Conservation (phyloP, 2,888 invertebrate genomes). For the Dryadula phaetusa region DNA sequence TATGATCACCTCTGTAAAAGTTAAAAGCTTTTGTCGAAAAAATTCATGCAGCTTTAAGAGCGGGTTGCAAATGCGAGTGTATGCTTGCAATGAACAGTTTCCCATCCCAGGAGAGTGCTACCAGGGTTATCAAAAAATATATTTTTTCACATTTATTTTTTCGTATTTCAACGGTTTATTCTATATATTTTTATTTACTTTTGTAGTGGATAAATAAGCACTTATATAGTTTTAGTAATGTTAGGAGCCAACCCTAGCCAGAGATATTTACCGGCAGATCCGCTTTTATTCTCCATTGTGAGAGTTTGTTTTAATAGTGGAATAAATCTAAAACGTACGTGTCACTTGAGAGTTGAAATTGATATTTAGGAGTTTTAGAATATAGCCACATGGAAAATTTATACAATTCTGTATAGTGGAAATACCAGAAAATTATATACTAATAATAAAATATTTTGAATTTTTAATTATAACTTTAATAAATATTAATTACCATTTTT, state of each 20-base stretch:
- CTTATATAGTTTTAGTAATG: not conserved
- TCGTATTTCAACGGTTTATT: not conserved
- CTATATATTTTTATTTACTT: not conserved
- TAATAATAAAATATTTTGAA: too few relatives aligned
- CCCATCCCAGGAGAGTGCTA: conserved; percentile 62
- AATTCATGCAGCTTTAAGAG: conserved; percentile 64
- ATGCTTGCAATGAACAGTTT: conserved; percentile 60
- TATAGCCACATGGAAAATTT: not conserved
- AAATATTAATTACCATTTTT: too few relatives aligned
- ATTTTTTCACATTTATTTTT: conserved; percentile 1
- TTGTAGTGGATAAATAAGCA: not conserved
- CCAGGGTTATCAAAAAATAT: conserved; percentile 4
- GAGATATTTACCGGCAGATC: conserved; percentile 61
- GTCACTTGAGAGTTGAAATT: conserved; percentile 11
- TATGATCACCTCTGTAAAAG: conserved; percentile 73
- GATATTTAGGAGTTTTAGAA: conserved; percentile 7
- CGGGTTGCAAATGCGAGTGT: conserved; percentile 62
- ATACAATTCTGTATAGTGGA: not conserved
- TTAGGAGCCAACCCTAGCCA: not conserved
- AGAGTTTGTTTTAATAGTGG: conserved; percentile 44
- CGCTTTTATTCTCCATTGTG: conserved; percentile 45
- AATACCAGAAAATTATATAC: not conserved
- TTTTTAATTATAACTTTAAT: too few relatives aligned
- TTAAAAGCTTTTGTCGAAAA: conserved; percentile 80
- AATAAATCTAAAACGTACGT: conserved; percentile 25